These are phyloP conservation scores for Rhinogobius similis DNA, from an alignment of 2,113 vertebrate genomes.

Conservation along the genomic window DNA sequence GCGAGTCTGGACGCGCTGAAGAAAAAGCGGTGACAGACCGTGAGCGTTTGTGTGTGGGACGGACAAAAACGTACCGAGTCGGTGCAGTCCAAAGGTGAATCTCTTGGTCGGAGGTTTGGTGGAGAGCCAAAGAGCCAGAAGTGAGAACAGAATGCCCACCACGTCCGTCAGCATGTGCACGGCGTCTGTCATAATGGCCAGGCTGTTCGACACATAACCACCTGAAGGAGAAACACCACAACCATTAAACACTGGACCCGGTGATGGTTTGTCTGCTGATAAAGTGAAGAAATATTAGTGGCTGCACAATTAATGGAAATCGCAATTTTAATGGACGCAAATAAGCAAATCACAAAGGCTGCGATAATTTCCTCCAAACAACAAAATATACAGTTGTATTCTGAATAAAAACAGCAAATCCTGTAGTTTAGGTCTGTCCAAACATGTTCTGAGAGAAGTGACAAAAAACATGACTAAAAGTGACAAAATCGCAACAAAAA, in stretches of 20 bases:
- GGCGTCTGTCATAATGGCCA: constrained; percentile 97
- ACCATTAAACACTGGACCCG: neutral
- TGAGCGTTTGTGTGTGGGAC: constrained; percentile 3
- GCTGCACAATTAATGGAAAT: too few species aligned
- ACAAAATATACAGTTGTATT: too few species aligned
- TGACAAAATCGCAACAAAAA: too few species aligned
- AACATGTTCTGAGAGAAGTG: too few species aligned
- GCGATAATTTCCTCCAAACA: too few species aligned
- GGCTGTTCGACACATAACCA: constrained; percentile 94
- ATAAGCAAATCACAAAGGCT: too few species aligned
- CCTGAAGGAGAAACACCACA: constrained; percentile 65
- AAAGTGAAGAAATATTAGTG: too few species aligned
- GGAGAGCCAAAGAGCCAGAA: constrained; percentile 94
- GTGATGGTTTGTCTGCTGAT: too few species aligned
- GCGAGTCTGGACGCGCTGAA: neutral
- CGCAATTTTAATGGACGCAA: too few species aligned
- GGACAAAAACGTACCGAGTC: constrained; percentile 80
- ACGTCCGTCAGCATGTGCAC: constrained; percentile 95
- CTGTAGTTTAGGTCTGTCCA: too few species aligned
- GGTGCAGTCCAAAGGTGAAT: constrained; percentile 96
- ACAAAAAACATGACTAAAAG: too few species aligned
- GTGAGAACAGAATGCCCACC: constrained; percentile 90
- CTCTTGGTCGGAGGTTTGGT: constrained; percentile 89
- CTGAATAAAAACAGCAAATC: too few species aligned
- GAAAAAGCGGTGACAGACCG: neutral